phyloP scores from a whole-genome alignment of 2,888 invertebrate genomes.

The Alloplasta piceator region DNA sequence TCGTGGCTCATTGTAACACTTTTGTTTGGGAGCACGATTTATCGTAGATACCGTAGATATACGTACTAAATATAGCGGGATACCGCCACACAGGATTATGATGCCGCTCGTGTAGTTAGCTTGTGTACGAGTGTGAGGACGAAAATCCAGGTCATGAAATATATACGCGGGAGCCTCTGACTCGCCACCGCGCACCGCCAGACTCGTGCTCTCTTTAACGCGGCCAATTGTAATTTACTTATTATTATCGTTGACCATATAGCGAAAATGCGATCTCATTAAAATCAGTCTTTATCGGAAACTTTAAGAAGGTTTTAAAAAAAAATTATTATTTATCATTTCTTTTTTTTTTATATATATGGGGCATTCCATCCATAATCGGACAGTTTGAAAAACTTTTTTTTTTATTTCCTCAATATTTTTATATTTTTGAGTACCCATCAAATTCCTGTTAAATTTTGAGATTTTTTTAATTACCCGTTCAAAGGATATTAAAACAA shows the following conservation, averaged over 20 bases:
- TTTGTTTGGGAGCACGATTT: no score
- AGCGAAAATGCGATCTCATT: background rate
- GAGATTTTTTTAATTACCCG: no score
- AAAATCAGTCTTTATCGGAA: background rate
- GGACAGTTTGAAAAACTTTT: no score
- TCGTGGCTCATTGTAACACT: no score
- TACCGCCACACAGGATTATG: constrained; percentile 13
- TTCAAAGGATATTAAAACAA: no score
- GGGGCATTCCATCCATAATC: no score
- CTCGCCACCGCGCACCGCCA: no score
- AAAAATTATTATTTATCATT: no score
- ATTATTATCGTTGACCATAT: constrained; percentile 41
- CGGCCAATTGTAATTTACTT: constrained; percentile 17
- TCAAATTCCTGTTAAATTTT: no score
- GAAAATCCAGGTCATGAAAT: constrained; percentile 58
- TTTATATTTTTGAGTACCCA: no score
- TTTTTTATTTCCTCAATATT: background rate
- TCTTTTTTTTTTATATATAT: no score
- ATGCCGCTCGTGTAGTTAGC: background rate
- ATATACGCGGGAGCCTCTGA: background rate
- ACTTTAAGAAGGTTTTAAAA: background rate
- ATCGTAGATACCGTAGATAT: no score
- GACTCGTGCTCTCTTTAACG: constrained; percentile 14
- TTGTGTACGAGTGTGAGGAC: constrained; percentile 26
- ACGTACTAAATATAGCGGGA: background rate